Conservation (phyloP, 2,888 invertebrate genomes). For the Drosophila macrospina region DNA sequence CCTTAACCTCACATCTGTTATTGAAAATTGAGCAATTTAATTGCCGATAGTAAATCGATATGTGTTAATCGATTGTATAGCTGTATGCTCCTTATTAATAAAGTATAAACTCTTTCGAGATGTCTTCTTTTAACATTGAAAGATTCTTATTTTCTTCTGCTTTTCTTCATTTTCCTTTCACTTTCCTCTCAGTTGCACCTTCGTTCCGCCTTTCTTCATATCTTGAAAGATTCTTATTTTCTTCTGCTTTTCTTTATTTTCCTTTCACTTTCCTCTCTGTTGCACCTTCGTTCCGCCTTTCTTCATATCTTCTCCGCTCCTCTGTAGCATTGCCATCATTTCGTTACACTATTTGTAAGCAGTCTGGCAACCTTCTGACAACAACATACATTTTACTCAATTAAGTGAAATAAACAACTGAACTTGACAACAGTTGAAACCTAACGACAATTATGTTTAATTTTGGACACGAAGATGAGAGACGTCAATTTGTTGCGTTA, state of each 20-base stretch:
- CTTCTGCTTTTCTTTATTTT: no score
- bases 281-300: no score
- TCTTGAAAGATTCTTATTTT: background rate
- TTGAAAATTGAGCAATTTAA: no score
- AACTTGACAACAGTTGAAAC: background rate
- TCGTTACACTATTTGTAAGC: no score
- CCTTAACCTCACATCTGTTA: conserved; percentile 1
- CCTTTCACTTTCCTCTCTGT: no score
- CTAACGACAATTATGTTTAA: background rate
- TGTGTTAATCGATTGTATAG: background rate
- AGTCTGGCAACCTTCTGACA: no score
- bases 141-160: background rate
- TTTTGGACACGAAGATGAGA: background rate
- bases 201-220: background rate
- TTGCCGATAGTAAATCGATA: background rate
- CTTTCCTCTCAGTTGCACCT: background rate
- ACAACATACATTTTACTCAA: no score
- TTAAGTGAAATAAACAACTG: no score
- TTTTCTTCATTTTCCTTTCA: background rate
- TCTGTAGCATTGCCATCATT: no score
- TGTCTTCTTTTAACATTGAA: background rate
- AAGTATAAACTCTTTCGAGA: background rate
- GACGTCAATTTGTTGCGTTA: background rate
- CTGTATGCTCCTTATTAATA: background rate
- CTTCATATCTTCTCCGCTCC: no score